Conservation (phyloP, 2,113 vertebrate genomes). For the Dasypus novemcinctus region DNA sequence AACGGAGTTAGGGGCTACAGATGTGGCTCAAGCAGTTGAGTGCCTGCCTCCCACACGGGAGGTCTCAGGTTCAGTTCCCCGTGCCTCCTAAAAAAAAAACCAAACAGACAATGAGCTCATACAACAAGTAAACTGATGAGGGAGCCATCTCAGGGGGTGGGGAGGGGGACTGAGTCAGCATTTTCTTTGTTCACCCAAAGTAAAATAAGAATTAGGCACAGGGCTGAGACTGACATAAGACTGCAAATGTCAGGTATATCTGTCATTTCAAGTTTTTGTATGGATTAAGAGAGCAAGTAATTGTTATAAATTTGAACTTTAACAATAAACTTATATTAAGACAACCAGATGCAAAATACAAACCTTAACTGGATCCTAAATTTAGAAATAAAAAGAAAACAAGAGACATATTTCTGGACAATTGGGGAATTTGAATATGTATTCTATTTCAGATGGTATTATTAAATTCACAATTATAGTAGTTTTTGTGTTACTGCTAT, state of each 20-base stretch:
- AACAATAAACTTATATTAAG: neutral
- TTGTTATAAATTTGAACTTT: neutral
- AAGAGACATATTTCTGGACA: neutral
- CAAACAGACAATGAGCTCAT: too few relatives aligned
- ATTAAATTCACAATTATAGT: neutral
- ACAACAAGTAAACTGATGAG: too few relatives aligned
- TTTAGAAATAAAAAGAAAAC: neutral
- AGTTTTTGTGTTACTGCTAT: neutral
- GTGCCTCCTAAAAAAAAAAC: too few relatives aligned
- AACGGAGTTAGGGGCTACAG: neutral
- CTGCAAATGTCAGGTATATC: neutral
- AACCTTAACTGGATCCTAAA: neutral
- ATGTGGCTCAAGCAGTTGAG: too few relatives aligned
- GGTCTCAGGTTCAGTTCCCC: too few relatives aligned
- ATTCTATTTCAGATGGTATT: neutral
- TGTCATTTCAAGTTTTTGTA: neutral
- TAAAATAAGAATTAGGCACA: neutral
- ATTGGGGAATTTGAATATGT: neutral
- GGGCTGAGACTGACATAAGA: neutral
- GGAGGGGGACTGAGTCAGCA: too few relatives aligned
- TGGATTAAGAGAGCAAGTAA: neutral
- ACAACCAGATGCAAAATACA: neutral
- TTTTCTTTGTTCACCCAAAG: neutral
- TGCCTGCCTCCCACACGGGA: too few relatives aligned
- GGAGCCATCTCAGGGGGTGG: too few relatives aligned